Evolutionary conservation across 1,140 invertebrate species (phyloP), one percentile per base, ranked within the genome.

Genomic region (Drosophila leontia): DNA sequence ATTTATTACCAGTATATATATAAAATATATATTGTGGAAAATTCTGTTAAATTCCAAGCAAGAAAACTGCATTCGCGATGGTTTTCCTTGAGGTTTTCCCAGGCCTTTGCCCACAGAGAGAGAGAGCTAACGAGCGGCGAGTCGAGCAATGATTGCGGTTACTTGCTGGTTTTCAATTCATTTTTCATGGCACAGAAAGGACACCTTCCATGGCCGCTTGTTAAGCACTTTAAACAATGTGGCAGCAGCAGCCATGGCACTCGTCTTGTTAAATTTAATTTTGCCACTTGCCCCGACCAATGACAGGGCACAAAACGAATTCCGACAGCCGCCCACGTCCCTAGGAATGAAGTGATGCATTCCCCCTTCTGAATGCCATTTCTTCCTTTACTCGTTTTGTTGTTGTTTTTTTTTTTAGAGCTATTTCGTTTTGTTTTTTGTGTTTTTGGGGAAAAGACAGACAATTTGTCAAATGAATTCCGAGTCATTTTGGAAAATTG

Each of bases 381-480:
- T 41, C 59, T 50, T 7, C 32, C 48, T 29, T 56, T 13, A 8
- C 7, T 5, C 12, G 26, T 3, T 3, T 4, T 5, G 6, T 34
- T 13, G 19, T 0, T n/a, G n/a, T n/a, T n/a, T n/a, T n/a, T n/a
- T n/a, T 3, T 19, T 7, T 17, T 51, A 29, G 5, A 29, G 26
- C 26, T 29, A 29, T 29, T 29, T 29, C 5, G 6, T 35, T 53
- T 53, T 7, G 23, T 29, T 9, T 9, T 29, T n/a, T n/a, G n/a
- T n/a, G n/a, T 5, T 32, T 12, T 12, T 12, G n/a, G n/a, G 1
- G 1, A 6, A 15, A 9, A 57, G 42, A 56, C 72, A 68, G 77
- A 84, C 85, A 85, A 88, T 88, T 88, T 88, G 85, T 90, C 85
- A 90, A 88, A 88, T 88, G 85, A 75, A 88, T 85, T 90, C 71